Percentiles rank a stretch among this genome's conserved stretches.
Evolutionary conservation across 1,140 invertebrate genomes (phyloP).

Genomic region (Hydropsyche tenuis): DNA sequence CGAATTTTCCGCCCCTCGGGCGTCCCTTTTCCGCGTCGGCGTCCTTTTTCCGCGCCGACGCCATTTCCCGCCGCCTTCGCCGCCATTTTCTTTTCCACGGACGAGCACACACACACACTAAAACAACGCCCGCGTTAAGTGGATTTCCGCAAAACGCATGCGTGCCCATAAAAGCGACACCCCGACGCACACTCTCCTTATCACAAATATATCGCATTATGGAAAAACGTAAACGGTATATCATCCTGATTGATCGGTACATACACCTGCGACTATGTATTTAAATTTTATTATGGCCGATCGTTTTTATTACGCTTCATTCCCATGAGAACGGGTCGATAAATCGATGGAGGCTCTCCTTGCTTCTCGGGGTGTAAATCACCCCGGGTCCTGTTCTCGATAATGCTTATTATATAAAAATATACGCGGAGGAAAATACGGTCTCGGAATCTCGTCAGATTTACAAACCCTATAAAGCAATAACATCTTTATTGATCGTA

Average conservation of each 20-base stretch:
- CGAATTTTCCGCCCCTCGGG: conserved; percentile 7
- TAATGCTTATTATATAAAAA: neutral
- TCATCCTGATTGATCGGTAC: too few species aligned
- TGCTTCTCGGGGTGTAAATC: conserved; percentile 22
- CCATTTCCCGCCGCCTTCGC: conserved; percentile 27
- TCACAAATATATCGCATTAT: neutral
- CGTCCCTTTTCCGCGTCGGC: neutral
- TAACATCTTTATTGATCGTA: conserved; percentile 47
- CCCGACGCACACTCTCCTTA: too few species aligned
- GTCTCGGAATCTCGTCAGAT: conserved; percentile 39
- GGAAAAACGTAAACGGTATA: neutral
- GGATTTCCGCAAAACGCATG: too few species aligned
- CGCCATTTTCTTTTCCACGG: conserved; percentile 11
- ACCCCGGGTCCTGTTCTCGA: conserved; percentile 9
- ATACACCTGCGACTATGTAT: neutral
- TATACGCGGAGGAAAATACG: neutral
- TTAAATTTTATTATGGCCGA: conserved; percentile 19
- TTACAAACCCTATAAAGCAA: conserved; percentile 44
- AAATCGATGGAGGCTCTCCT: conserved; percentile 7
- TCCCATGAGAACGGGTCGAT: conserved; percentile 2
- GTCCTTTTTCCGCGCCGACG: conserved; percentile 13
- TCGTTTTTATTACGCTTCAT: conserved; percentile 18
- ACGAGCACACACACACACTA: too few species aligned
- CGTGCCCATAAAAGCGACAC: too few species aligned
- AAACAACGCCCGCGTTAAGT: neutral